Evolutionary conservation across 2,888 invertebrate species (phyloP).

Genomic region (Mesochorus sp.): DNA sequence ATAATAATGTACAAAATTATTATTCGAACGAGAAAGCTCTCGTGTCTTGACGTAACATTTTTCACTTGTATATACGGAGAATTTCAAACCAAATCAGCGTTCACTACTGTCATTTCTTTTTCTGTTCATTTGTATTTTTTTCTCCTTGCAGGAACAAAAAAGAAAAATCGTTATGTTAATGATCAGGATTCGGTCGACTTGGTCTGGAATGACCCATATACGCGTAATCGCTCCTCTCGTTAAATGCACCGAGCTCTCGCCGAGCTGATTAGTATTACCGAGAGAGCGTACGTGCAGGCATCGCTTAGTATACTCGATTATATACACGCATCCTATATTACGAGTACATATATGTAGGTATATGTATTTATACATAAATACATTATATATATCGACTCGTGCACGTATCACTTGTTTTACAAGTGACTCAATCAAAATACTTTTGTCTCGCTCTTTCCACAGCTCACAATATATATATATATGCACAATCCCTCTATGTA

Average conservation of each 20-base stretch:
- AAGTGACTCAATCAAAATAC: constrained; percentile 65
- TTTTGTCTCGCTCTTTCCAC: constrained; percentile 36
- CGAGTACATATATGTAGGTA: too few relatives aligned
- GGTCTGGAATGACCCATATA: not conserved
- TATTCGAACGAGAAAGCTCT: constrained; percentile 34
- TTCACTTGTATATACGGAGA: not conserved
- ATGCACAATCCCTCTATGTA: constrained; percentile 43
- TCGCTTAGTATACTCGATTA: constrained; percentile 41
- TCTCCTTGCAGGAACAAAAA: too few relatives aligned
- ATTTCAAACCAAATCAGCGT: too few relatives aligned
- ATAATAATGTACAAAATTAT: constrained; percentile 39
- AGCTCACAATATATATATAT: too few relatives aligned
- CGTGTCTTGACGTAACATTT: constrained; percentile 25
- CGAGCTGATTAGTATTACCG: constrained; percentile 57
- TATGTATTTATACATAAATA: too few relatives aligned
- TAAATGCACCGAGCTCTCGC: constrained; percentile 57
- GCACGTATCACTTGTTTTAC: constrained; percentile 54
- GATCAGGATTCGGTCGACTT: too few relatives aligned
- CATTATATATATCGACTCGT: too few relatives aligned
- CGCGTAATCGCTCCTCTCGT: constrained; percentile 48
- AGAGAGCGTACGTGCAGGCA: constrained; percentile 56
- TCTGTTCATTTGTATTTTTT: too few relatives aligned
- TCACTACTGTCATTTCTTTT: too few relatives aligned
- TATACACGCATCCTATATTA: constrained; percentile 1
- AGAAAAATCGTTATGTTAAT: too few relatives aligned